Conservation (phyloP, 1,140 invertebrate species). For the Harpegnathos saltator region DNA sequence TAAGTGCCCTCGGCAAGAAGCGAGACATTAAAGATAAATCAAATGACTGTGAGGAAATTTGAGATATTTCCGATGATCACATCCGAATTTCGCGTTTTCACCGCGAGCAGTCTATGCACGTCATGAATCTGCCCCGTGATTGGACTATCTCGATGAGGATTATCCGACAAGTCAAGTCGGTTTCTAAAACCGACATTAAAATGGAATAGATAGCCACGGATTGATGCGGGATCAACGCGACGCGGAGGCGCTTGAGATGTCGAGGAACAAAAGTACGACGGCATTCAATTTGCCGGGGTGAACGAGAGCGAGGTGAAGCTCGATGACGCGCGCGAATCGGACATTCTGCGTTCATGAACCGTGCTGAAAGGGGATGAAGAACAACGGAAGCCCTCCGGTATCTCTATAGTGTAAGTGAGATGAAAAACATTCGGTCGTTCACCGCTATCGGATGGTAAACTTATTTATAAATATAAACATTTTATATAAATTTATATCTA, state of each 20-base stretch:
- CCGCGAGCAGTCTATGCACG: not conserved
- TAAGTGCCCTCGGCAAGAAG: not conserved
- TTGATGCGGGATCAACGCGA: not conserved
- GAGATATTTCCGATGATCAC: not conserved
- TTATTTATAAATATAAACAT: not conserved
- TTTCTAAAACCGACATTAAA: not conserved
- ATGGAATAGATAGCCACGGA: not conserved
- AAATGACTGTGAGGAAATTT: not conserved
- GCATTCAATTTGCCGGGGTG: slow-evolving; percentile 27
- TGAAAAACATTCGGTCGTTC: not conserved
- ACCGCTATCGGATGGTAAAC: too few relatives aligned
- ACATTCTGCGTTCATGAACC: not conserved
- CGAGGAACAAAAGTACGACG: not conserved
- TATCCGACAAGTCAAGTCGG: not conserved
- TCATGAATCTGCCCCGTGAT: not conserved
- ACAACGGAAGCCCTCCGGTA: not conserved
- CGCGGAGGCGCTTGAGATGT: not conserved
- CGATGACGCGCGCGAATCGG: slow-evolving; percentile 23
- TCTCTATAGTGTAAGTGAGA: slow-evolving; percentile 10
- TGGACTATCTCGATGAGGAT: not conserved
- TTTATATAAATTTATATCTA: not conserved
- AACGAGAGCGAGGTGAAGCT: slow-evolving; percentile 18
- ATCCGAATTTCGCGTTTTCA: not conserved
- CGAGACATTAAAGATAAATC: too few relatives aligned
- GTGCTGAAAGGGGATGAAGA: slow-evolving; percentile 31